These are phyloP conservation scores for Erpobdella octoculata DNA, from an alignment of 2,888 invertebrate species.

Conservation along the genomic window DNA sequence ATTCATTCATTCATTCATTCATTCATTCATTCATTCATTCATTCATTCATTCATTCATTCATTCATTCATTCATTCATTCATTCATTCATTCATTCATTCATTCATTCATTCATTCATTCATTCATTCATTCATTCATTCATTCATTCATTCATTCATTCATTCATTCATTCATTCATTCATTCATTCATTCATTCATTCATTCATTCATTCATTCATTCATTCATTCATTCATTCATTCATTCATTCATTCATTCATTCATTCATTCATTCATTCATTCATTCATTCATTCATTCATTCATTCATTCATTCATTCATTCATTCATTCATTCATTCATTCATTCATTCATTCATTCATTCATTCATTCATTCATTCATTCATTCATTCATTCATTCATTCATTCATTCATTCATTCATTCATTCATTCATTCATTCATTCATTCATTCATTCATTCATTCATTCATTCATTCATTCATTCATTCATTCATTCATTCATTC, in stretches of 20 bases:
- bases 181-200: conserved; percentile 16
- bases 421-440: conserved; percentile 24
- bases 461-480: neutral
- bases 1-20: neutral
- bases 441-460: conserved; percentile 22
- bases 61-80: conserved; percentile 16
- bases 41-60: conserved; percentile 15
- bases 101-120: conserved; percentile 16
- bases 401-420: conserved; percentile 23
- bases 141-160: conserved; percentile 14
- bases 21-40: conserved; percentile 1
- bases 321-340: conserved; percentile 24
- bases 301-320: conserved; percentile 25
- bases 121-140: conserved; percentile 17
- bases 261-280: conserved; percentile 24
- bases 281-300: conserved; percentile 19
- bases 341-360: conserved; percentile 25
- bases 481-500: neutral
- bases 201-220: conserved; percentile 16
- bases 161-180: conserved; percentile 16
- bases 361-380: conserved; percentile 24
- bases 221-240: conserved; percentile 17
- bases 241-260: conserved; percentile 27
- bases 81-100: conserved; percentile 12
- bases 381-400: conserved; percentile 22